Conservation (phyloP, 2,113 vertebrate genomes). For the Pelvicachromis taeniatus region DNA sequence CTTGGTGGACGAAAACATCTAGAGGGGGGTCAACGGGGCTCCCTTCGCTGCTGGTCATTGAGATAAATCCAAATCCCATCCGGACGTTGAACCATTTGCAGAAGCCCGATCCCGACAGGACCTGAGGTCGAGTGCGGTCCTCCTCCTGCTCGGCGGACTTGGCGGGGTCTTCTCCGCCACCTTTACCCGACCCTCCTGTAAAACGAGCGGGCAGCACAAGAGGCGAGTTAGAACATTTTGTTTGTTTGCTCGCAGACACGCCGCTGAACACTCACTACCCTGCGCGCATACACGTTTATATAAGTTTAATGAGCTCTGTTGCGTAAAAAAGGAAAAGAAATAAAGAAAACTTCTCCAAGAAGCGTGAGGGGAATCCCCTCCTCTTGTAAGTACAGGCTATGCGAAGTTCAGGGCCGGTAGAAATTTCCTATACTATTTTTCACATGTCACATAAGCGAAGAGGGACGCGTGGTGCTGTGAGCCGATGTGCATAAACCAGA, state of each 20-base stretch:
- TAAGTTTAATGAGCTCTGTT: background rate
- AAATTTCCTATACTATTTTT: conserved; percentile 19
- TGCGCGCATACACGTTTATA: background rate
- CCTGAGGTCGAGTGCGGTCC: conserved; percentile 81
- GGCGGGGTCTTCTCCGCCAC: conserved; percentile 86
- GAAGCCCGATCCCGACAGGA: conserved; percentile 90
- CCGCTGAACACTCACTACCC: background rate
- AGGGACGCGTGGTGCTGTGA: conserved; percentile 8
- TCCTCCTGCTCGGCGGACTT: conserved; percentile 84
- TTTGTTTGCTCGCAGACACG: background rate
- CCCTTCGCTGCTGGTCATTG: conserved; percentile 93
- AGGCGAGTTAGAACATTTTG: background rate
- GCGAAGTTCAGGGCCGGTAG: conserved; percentile 52
- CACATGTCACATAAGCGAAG: background rate
- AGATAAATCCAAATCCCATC: conserved; percentile 99
- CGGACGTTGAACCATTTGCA: conserved; percentile 99
- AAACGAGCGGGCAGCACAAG: conserved; percentile 5
- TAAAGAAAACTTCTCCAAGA: background rate
- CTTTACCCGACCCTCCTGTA: conserved; percentile 92
- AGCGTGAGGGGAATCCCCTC: conserved; percentile 38
- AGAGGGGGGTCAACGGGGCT: conserved; percentile 88
- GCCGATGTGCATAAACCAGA: background rate
- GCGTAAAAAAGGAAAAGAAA: background rate
- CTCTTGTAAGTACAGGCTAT: background rate
- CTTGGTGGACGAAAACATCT: conserved; percentile 99